Evolutionary conservation across 2,113 vertebrate genomes (phyloP).

Genomic region (Malaclemys terrapin): DNA sequence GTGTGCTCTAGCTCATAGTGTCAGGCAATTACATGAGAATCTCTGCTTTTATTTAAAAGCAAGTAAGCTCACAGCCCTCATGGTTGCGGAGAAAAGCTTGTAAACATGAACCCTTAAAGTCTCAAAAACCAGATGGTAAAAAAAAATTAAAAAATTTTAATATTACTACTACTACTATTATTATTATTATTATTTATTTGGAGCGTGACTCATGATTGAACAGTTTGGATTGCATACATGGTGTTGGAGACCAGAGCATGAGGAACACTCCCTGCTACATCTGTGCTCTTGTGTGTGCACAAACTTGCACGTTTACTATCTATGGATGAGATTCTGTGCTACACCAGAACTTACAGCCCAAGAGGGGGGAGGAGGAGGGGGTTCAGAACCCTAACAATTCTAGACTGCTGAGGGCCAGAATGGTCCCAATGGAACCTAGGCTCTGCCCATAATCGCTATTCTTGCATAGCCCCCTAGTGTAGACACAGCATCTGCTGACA

Average conservation of each 20-base stretch:
- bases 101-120: background rate
- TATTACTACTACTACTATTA: no score
- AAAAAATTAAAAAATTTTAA: background rate
- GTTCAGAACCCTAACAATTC: background rate
- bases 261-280: background rate
- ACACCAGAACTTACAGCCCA: background rate
- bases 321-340: background rate
- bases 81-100: background rate
- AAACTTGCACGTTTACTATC: background rate
- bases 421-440: background rate
- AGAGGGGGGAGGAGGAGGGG: background rate
- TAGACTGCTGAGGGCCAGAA: rapidly evolving
- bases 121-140: background rate
- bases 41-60: background rate
- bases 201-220: background rate
- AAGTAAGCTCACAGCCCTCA: background rate
- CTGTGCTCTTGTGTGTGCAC: background rate
- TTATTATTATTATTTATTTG: no score
- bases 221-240: background rate
- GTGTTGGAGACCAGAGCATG: background rate
- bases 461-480: no score
- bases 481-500: no score
- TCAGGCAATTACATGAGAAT: background rate
- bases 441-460: rapidly evolving
- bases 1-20: background rate